Percentiles rank a stretch among this genome's conserved stretches.
These are phyloP conservation scores for Pelmatolapia mariae DNA, from an alignment of 2,113 vertebrate species.

Conservation along the genomic window DNA sequence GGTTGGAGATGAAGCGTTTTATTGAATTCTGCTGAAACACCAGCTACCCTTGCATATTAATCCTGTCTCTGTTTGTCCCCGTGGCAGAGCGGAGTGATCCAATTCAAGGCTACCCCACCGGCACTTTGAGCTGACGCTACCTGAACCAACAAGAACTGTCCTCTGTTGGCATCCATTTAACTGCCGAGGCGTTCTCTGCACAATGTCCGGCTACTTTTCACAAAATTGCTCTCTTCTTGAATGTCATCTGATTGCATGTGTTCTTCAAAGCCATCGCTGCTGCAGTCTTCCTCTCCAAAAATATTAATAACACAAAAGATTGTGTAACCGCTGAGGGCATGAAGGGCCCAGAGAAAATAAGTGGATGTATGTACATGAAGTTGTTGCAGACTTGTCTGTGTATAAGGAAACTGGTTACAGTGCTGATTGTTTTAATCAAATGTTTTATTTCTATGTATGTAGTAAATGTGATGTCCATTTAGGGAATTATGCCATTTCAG, in stretches of 20 bases:
- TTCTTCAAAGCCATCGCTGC: not conserved
- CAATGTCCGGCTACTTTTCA: not conserved
- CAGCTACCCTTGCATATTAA: not conserved
- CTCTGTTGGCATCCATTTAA: not conserved
- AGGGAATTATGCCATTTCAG: not conserved
- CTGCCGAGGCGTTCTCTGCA: not conserved
- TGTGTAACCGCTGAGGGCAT: not conserved
- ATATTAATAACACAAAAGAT: not conserved
- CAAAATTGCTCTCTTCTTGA: not conserved
- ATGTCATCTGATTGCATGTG: not conserved
- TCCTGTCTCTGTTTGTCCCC: not conserved
- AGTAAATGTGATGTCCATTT: not conserved
- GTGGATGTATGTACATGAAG: not conserved
- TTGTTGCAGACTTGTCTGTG: not conserved
- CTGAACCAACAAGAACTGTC: not conserved
- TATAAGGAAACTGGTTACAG: not conserved
- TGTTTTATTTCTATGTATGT: not conserved
- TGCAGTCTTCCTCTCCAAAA: not conserved
- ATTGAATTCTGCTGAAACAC: not conserved
- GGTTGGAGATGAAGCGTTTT: not conserved
- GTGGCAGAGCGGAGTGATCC: constrained; percentile 41
- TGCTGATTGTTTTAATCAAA: not conserved
- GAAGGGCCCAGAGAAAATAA: not conserved
- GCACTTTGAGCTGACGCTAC: constrained; percentile 5
- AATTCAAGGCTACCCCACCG: constrained; percentile 15